These are phyloP conservation scores for Tetragonula clypearis DNA, from an alignment of 1,140 invertebrate species.

Conservation along the genomic window DNA sequence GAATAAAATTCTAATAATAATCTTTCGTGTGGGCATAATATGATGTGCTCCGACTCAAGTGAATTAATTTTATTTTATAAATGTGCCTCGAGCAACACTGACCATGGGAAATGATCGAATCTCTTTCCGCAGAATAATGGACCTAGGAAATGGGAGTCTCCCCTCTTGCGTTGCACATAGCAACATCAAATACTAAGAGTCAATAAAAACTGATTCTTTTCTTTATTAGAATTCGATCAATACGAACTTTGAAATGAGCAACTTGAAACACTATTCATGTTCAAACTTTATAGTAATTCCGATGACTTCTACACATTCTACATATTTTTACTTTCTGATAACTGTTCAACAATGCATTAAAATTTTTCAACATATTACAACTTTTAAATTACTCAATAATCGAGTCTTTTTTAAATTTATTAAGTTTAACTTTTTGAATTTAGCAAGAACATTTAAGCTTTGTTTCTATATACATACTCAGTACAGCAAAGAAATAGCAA, in stretches of 20 bases:
- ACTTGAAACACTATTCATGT: background rate
- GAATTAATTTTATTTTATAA: background rate
- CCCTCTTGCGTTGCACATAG: slow-evolving; percentile 12
- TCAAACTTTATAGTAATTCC: too few relatives aligned
- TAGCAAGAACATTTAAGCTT: too few relatives aligned
- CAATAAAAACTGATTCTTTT: slow-evolving; percentile 34
- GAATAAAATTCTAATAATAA: background rate
- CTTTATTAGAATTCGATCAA: slow-evolving; percentile 36
- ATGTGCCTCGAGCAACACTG: background rate
- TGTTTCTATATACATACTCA: too few relatives aligned
- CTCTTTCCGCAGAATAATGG: slow-evolving; percentile 19
- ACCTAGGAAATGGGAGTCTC: background rate
- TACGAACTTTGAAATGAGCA: slow-evolving; percentile 31
- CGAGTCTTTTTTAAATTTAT: too few relatives aligned
- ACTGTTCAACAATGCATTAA: too few relatives aligned
- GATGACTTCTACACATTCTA: fast-evolving
- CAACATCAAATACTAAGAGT: background rate
- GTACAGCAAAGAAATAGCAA: too few relatives aligned
- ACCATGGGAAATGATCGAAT: background rate
- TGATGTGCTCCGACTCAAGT: background rate
- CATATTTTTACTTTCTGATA: too few relatives aligned
- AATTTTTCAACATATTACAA: too few relatives aligned
- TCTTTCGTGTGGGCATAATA: background rate
- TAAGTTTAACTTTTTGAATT: too few relatives aligned
- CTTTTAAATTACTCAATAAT: too few relatives aligned